Conservation (phyloP, 2,113 vertebrate species). For the Odobenus rosmarus region DNA sequence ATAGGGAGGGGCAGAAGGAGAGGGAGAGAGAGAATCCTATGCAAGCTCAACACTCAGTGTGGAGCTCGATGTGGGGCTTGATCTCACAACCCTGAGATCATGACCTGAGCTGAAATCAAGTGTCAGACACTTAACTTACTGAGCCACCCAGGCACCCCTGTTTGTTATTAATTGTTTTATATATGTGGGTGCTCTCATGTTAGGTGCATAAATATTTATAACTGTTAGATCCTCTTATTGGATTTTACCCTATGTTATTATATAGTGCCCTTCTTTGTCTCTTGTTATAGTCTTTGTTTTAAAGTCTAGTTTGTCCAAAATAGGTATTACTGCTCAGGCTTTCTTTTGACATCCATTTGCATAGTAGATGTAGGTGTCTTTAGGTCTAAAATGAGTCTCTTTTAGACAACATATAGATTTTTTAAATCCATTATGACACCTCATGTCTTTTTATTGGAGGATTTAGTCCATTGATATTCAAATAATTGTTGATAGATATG, state of each 20-base stretch:
- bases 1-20: not conserved
- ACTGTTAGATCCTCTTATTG: not conserved
- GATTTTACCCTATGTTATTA: not conserved
- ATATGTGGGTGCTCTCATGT: not conserved
- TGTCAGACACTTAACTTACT: not conserved
- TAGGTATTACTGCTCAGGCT: not conserved
- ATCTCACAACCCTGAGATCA: not conserved
- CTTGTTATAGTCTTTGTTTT: not conserved
- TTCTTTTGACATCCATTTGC: not conserved
- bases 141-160: not conserved
- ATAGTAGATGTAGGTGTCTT: not conserved
- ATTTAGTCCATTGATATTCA: not conserved
- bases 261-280: not conserved
- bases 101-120: not conserved
- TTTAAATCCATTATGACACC: not conserved
- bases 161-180: not conserved
- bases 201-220: not conserved
- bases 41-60: not conserved
- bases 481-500: not conserved
- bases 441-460: not conserved
- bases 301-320: not conserved
- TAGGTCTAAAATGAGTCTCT: not conserved
- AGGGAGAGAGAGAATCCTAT: not conserved
- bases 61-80: not conserved
- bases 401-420: not conserved